Conservation (phyloP, 2,113 vertebrate genomes). For the Laticauda colubrina region DNA sequence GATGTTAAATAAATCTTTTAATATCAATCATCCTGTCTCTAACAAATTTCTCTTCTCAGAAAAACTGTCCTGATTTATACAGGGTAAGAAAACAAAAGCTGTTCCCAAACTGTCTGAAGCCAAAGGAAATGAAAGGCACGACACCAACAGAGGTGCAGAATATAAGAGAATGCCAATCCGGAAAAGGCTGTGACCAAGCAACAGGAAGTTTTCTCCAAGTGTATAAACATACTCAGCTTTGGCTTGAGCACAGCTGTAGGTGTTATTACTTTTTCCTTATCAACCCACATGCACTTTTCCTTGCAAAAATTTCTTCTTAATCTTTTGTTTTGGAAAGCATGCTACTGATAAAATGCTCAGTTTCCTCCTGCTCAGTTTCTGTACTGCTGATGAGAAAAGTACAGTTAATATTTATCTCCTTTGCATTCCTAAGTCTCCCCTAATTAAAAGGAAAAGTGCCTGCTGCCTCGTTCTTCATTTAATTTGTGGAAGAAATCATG, state of each 20-base stretch:
- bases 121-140: conserved; percentile 37
- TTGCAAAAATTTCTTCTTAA: not conserved
- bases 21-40: not conserved
- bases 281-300: conserved; percentile 52
- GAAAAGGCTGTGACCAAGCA: conserved; percentile 36
- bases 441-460: not conserved
- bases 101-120: not conserved
- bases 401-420: not conserved
- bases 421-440: fast-evolving
- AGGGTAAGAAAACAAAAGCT: conserved; percentile 47
- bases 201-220: conserved; percentile 58
- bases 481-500: not conserved
- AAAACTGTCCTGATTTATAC: not conserved
- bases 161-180: not conserved
- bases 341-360: not conserved
- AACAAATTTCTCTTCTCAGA: conserved; percentile 38
- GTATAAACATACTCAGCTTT: conserved; percentile 46
- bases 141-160: not conserved
- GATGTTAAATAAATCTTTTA: not conserved
- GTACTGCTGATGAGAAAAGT: not conserved
- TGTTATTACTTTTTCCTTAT: conserved; percentile 60
- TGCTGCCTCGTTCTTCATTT: not conserved
- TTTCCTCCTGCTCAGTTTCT: not conserved
- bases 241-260: conserved; percentile 33
- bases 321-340: not conserved